Evolutionary conservation across 2,797 vertebrate species (phyloP).

Genomic region (Anguilla obscura): DNA sequence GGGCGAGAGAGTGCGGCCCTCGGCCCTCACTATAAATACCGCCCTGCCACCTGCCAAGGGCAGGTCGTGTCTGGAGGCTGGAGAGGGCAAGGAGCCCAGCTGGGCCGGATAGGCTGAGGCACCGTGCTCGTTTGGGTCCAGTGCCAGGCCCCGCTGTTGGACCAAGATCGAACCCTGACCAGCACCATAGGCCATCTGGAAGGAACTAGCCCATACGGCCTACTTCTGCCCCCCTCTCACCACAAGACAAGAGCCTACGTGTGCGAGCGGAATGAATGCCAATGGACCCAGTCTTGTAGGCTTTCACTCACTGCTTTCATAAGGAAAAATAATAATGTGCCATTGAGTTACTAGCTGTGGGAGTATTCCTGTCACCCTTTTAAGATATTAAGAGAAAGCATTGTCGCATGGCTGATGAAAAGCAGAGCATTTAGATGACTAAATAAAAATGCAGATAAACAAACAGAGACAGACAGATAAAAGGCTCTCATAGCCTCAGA

Average conservation of each 20-base stretch:
- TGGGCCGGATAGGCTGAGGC: constrained; percentile 40
- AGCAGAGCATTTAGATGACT: constrained; percentile 66
- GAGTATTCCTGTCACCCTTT: constrained; percentile 3
- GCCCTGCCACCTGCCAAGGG: constrained; percentile 27
- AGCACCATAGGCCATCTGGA: constrained; percentile 44
- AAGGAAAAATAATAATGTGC: constrained; percentile 23
- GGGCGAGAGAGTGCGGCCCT: background rate
- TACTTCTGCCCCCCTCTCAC: background rate
- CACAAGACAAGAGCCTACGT: background rate
- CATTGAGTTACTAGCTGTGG: background rate
- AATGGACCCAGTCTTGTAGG: background rate
- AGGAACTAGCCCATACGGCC: background rate
- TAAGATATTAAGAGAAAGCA: constrained; percentile 19
- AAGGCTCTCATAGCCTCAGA: constrained; percentile 51
- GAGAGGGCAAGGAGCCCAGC: constrained; percentile 37
- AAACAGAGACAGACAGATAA: constrained; percentile 54
- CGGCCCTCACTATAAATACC: constrained; percentile 17
- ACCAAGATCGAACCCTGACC: constrained; percentile 41
- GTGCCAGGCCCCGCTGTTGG: constrained; percentile 47
- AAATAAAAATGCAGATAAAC: constrained; percentile 74
- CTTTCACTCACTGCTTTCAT: background rate
- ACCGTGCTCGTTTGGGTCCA: constrained; percentile 32
- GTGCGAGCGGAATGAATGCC: background rate
- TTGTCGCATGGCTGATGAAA: constrained; percentile 28
- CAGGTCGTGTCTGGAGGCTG: constrained; percentile 42